A percentile compares a stretch with the other conserved stretches of the same genome.
Evolutionary conservation across 2,797 vertebrate genomes (phyloP).

Genomic region (Sebastes jordani): DNA sequence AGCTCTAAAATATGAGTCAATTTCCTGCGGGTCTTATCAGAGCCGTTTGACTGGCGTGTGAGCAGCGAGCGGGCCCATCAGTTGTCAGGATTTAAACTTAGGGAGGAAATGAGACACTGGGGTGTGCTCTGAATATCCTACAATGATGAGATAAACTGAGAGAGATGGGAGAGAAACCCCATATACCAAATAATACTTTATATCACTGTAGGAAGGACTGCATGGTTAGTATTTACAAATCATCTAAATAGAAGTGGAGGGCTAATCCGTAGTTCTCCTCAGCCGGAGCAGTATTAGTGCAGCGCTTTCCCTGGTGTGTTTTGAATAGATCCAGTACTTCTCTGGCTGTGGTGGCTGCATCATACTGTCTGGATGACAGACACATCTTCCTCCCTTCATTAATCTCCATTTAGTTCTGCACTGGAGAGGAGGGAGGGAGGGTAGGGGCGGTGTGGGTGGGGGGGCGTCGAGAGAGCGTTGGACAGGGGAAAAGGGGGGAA

Average conservation of each 20-base stretch:
- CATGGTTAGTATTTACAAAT: constrained; percentile 53
- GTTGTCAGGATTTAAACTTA: constrained; percentile 80
- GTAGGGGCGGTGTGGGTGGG: neutral
- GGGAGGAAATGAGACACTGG: constrained; percentile 77
- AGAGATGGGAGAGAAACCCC: constrained; percentile 25
- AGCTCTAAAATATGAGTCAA: constrained; percentile 74
- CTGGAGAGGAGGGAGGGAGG: constrained; percentile 47
- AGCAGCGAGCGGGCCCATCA: constrained; percentile 69
- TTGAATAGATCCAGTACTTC: constrained; percentile 55
- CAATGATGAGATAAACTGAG: constrained; percentile 49
- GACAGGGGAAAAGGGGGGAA: constrained; percentile 51
- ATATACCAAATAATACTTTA: constrained; percentile 10
- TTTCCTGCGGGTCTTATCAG: constrained; percentile 78
- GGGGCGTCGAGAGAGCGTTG: constrained; percentile 16
- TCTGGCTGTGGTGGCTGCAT: constrained; percentile 58
- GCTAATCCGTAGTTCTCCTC: constrained; percentile 55
- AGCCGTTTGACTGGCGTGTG: constrained; percentile 72
- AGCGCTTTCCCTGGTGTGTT: constrained; percentile 48
- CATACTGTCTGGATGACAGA: constrained; percentile 76
- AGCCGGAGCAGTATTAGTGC: constrained; percentile 42
- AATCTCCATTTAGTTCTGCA: constrained; percentile 83
- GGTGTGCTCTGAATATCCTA: constrained; percentile 68
- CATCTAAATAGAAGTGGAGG: constrained; percentile 40
- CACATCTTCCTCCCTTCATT: constrained; percentile 77
- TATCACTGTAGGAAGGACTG: constrained; percentile 25